Evolutionary conservation across 2,797 vertebrate species (phyloP).

Genomic region (Nyctibius grandis): DNA sequence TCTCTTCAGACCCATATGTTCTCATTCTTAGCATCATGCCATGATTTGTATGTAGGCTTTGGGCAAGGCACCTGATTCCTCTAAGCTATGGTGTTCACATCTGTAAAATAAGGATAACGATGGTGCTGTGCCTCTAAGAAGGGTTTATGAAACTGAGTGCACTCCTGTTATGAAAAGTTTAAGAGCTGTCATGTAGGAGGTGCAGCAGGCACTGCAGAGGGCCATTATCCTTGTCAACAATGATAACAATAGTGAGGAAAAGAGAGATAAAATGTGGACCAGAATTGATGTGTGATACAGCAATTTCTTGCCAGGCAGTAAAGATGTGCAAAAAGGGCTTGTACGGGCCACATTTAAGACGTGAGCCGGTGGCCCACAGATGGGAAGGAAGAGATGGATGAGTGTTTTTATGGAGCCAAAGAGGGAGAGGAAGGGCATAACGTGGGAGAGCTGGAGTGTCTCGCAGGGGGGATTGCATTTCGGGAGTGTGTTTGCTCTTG

Average conservation of each 20-base stretch:
- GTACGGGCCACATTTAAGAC: neutral
- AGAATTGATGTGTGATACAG: neutral
- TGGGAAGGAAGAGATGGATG: neutral
- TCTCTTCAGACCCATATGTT: neutral
- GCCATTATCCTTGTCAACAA: neutral
- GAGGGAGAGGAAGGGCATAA: neutral
- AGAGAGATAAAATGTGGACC: neutral
- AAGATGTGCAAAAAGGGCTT: neutral
- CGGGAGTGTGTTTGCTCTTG: accelerated
- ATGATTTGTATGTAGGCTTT: neutral
- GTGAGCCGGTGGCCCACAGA: neutral
- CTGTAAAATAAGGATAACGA: neutral
- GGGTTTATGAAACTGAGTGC: neutral
- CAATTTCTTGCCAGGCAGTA: neutral
- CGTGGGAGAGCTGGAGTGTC: neutral
- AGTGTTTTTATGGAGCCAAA: neutral
- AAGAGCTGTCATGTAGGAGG: neutral
- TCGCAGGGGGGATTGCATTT: neutral
- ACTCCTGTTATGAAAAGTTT: neutral
- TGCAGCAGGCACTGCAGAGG: neutral
- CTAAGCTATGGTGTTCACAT: neutral
- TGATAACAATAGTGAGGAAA: neutral
- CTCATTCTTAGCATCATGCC: neutral
- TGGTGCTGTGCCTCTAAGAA: neutral
- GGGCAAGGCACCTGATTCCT: neutral